Evolutionary conservation across 2,888 invertebrate species (phyloP), one percentile per base, ranked within the genome.

Genomic region (Tholera decimalis): DNA sequence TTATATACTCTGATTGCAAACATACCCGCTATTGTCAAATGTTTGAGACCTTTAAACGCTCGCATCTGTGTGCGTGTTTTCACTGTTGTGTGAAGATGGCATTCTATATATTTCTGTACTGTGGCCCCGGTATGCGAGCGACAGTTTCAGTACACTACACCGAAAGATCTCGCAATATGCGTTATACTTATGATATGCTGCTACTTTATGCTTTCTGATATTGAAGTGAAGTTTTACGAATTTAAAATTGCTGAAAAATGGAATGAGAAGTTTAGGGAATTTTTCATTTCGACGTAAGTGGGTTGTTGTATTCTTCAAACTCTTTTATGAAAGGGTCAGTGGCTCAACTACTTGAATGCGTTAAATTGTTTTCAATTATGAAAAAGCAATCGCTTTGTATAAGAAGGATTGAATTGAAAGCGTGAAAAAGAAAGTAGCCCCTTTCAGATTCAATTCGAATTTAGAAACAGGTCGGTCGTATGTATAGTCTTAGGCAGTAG

Each of bases 151-250:
- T 57, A 64, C 50, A 60, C 57, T 63, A 67, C 55, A 28, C 39
- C 22, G 46, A 73, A 60, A 77, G 63, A 60, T 60, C 58, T 39
- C 39, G 55, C 67, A 72, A 72, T 80, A 72, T 61, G 55, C 58
- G 41, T 69, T 56, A 11, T 60, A 59, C 46, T 66, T 39, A 63
- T 49, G 59, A 57, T 53, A 68, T 54, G 44, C 37, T 57, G 55
- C 50, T 47, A 57, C 64, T 74, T 59, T 64, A 58, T 58, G 53
- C 63, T 55, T 65, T 70, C 41, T 47, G 53, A 75, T 73, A 75
- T 69, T 55, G 43, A 41, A 70, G 59, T 66, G 51, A 67, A 73
- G 59, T 57, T 60, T 61, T 56, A 53, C n/a, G 54, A 61, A 59
- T 73, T 61, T 62, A 56, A 59, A 61, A 51, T 63, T 50, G 46